A percentile compares a stretch with the other conserved stretches of the same genome.
Conservation (phyloP, 2,888 invertebrate species). For the Napeogenes inachia region DNA sequence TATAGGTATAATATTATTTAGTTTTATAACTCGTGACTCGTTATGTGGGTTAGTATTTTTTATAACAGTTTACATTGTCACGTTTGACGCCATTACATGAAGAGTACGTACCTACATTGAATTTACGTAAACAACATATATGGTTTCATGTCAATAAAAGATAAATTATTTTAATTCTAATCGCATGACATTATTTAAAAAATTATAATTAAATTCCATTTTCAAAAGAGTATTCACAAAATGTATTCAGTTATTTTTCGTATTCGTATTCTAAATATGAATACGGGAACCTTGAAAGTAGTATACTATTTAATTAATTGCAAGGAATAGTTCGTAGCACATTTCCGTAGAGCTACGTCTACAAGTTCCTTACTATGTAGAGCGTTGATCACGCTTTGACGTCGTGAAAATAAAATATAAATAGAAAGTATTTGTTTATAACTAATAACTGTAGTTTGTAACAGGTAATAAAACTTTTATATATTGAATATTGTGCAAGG, state of each 20-base stretch:
- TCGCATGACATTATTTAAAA: no score
- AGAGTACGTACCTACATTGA: background rate
- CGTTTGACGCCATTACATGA: background rate
- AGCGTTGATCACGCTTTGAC: background rate
- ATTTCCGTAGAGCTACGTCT: constrained; percentile 13
- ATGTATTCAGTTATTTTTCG: no score
- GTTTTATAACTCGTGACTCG: no score
- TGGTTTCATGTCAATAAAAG: background rate
- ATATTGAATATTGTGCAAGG: background rate
- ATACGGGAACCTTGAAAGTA: no score
- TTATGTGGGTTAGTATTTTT: no score
- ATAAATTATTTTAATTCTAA: background rate
- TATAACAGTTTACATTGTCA: background rate
- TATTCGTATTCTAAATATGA: no score
- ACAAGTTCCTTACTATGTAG: constrained; percentile 4
- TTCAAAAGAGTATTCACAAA: no score
- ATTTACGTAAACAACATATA: background rate
- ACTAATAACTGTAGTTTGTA: no score
- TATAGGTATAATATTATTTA: no score
- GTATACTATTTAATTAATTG: background rate
- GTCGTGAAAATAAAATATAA: background rate
- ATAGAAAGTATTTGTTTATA: no score
- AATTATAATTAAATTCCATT: no score
- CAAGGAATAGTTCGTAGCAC: background rate
- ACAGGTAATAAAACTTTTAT: no score